These are phyloP conservation scores for Cephus runcator DNA, from an alignment of 2,888 invertebrate species.

Conservation along the genomic window DNA sequence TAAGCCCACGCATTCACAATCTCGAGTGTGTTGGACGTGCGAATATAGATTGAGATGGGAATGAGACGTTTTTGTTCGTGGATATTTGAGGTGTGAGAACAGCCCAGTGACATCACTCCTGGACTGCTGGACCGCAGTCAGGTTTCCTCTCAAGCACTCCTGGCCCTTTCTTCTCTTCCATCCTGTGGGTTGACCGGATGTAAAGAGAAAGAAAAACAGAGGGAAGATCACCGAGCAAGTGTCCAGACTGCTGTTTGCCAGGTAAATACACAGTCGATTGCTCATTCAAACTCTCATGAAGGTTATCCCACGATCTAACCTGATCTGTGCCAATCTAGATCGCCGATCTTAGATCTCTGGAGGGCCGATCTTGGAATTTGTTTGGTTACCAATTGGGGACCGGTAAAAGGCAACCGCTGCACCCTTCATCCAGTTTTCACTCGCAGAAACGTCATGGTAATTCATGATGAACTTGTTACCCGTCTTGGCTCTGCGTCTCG, in stretches of 20 bases:
- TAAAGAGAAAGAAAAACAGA: too few relatives aligned
- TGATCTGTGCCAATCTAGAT: conserved; percentile 27
- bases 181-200: too few relatives aligned
- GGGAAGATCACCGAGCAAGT: too few relatives aligned
- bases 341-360: background rate
- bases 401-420: too few relatives aligned
- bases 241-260: conserved; percentile 7
- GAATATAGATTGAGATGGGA: conserved; percentile 66
- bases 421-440: too few relatives aligned
- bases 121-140: too few relatives aligned
- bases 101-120: too few relatives aligned
- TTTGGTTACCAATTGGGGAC: background rate
- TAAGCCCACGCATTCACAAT: conserved; percentile 64
- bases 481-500: too few relatives aligned
- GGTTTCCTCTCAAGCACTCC: too few relatives aligned
- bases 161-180: too few relatives aligned
- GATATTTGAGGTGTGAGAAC: conserved; percentile 53
- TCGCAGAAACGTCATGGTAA: too few relatives aligned
- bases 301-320: conserved; percentile 57
- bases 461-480: too few relatives aligned
- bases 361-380: background rate
- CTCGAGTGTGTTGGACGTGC: conserved; percentile 65
- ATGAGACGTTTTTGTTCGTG: conserved; percentile 62
- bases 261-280: conserved; percentile 59
- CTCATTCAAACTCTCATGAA: conserved; percentile 22